Evolutionary conservation across 1,140 invertebrate species (phyloP).

Genomic region (Drosophila obscura): DNA sequence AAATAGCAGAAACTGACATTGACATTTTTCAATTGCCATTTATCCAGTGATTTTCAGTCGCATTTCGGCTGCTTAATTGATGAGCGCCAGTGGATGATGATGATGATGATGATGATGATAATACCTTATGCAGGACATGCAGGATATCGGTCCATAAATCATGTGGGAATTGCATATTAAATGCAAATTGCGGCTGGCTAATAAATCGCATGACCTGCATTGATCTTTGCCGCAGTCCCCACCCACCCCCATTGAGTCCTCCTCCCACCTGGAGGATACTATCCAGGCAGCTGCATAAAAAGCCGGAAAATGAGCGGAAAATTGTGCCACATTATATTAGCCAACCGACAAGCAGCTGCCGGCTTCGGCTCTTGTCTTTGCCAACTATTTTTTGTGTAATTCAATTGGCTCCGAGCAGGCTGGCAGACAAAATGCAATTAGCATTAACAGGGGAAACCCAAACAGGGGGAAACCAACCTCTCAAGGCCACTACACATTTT

Average conservation of each 20-base stretch:
- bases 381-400: constrained; percentile 57
- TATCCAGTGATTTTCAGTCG: constrained; percentile 30
- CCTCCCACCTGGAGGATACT: neutral
- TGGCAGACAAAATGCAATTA: constrained; percentile 68
- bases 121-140: constrained; percentile 42
- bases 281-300: neutral
- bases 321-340: constrained; percentile 49
- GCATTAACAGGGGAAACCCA: constrained; percentile 56
- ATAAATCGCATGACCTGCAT: constrained; percentile 54
- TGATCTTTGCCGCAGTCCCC: constrained; percentile 5
- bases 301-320: constrained; percentile 9
- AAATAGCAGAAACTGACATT: constrained; percentile 56
- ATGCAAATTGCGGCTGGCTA: constrained; percentile 50
- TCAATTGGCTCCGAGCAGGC: constrained; percentile 54
- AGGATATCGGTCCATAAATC: constrained; percentile 60
- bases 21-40: constrained; percentile 38
- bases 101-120: no score
- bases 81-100: constrained; percentile 27
- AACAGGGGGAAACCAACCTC: constrained; percentile 25
- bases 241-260: neutral
- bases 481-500: neutral
- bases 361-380: constrained; percentile 34
- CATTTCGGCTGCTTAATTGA: constrained; percentile 61
- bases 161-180: constrained; percentile 58
- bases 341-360: constrained; percentile 22